Base-by-base conservation (phyloP, 2,888 invertebrate genomes). In the Acrobasis repandana region DNA sequence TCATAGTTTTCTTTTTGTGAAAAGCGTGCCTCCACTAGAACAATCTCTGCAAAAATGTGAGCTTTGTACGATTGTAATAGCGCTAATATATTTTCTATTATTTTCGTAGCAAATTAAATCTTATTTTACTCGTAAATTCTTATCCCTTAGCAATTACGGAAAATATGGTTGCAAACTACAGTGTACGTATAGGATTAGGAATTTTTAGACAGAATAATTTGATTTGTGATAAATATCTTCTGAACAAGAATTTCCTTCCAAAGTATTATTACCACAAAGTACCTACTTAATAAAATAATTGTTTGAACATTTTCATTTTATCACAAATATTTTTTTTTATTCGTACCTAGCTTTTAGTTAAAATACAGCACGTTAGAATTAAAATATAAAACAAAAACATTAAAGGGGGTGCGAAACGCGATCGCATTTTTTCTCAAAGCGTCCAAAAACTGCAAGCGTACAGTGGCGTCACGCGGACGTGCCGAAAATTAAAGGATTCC, bases 401-500 rank as follows among this genome's bases (percentile, higher is more conserved):
- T 43, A 73, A 73, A 76, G 73, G 65, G 79, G 70, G 74, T 70
- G 76, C 78, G 75, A 80, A 83, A 86, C 77, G 83, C 78, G 74
- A 76, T 81, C 83, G 80, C 71, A 79, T 83, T 87, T 85, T 82
- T 82, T 83, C 77, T 85, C 83, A 85, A 86, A 87, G 84, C 84
- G 74, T 73, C 79, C 77, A 76, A 79, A 83, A 85, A 80, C 77
- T 84, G 85, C 80, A 79, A 73, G 77, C 81, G 78, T 75, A 71
- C 82, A 71, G 77, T 72, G 79, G 74, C 81, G 86, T 87, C 88
- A 88, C 88, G 86, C 87, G 79, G 79, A 81, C 81, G 85, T 76
- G 85, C 88, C 83, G 82, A 90, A 90, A 91, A 91, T 91, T 91
- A 91, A 91, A 91, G 92, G 91, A 90, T 91, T 88, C 90, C 88